A percentile compares a stretch with the other conserved stretches of the same genome.
phyloP scores from a whole-genome alignment of 1,140 invertebrate species.

The Bombus polaris region DNA sequence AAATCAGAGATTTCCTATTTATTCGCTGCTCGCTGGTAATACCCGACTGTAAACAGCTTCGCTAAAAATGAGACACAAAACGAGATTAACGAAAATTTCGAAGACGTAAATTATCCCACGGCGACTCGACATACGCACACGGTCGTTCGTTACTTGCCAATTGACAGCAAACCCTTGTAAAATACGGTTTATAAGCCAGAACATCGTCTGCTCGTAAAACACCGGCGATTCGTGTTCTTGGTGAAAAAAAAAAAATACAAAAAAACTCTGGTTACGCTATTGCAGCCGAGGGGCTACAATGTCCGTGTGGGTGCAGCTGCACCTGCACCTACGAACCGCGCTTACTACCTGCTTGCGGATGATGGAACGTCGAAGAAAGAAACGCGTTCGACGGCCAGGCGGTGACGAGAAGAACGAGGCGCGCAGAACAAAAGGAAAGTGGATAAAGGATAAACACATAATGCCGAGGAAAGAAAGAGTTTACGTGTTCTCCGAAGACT shows the following conservation, averaged over 20 bases:
- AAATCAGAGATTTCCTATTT: too few relatives aligned
- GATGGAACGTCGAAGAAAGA: conserved; percentile 19
- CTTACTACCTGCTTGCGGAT: conserved; percentile 34
- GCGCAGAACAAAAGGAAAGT: conserved; percentile 47
- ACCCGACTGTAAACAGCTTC: too few relatives aligned
- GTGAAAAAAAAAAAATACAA: too few relatives aligned
- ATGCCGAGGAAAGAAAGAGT: conserved; percentile 70
- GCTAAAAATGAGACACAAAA: too few relatives aligned
- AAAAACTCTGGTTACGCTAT: not conserved
- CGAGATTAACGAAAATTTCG: too few relatives aligned
- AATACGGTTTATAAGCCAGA: not conserved
- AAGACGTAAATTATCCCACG: too few relatives aligned
- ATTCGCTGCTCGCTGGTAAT: too few relatives aligned
- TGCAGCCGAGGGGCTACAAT: not conserved
- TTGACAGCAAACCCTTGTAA: not conserved
- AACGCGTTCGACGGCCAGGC: not conserved
- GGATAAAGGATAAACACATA: conserved; percentile 74
- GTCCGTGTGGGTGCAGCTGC: conserved; percentile 38
- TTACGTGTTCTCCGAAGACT: conserved; percentile 74
- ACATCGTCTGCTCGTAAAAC: conserved; percentile 4
- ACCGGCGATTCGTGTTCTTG: not conserved
- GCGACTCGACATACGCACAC: too few relatives aligned
- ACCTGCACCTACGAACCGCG: conserved; percentile 31
- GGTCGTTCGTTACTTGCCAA: not conserved
- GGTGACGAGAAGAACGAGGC: not conserved